phyloP scores from a whole-genome alignment of 2,113 vertebrate genomes.

The Paratilapia polleni region DNA sequence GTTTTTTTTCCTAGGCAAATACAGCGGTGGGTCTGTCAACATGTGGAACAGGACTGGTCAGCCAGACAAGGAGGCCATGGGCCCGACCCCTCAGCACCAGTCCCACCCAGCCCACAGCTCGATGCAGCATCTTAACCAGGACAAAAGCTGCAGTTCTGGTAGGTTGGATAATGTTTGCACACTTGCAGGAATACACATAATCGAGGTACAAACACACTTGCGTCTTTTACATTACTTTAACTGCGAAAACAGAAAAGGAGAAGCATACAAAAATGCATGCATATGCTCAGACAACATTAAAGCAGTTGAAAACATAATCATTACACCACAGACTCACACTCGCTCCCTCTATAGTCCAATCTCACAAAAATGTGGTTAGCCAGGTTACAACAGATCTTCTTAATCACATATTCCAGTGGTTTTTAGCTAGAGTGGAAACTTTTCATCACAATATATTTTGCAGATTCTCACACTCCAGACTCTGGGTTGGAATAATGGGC shows the following conservation, averaged over 20 bases:
- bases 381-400: background rate
- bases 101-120: slow-evolving; percentile 53
- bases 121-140: slow-evolving; percentile 73
- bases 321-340: background rate
- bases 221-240: background rate
- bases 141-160: slow-evolving; percentile 85
- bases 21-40: slow-evolving; percentile 84
- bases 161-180: slow-evolving; percentile 49
- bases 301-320: background rate
- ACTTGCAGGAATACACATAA: background rate
- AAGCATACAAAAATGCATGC: background rate
- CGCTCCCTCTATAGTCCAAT: background rate
- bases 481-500: too few species aligned
- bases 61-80: slow-evolving; percentile 83
- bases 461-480: background rate
- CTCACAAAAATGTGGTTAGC: background rate
- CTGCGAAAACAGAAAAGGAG: background rate
- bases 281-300: background rate
- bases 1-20: slow-evolving; percentile 51
- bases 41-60: slow-evolving; percentile 92
- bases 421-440: background rate
- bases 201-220: background rate
- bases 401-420: background rate
- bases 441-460: background rate
- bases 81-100: slow-evolving; percentile 73